These are phyloP conservation scores for Pseudochirops cupreus DNA, from an alignment of 2,797 vertebrate species.

Conservation along the genomic window DNA sequence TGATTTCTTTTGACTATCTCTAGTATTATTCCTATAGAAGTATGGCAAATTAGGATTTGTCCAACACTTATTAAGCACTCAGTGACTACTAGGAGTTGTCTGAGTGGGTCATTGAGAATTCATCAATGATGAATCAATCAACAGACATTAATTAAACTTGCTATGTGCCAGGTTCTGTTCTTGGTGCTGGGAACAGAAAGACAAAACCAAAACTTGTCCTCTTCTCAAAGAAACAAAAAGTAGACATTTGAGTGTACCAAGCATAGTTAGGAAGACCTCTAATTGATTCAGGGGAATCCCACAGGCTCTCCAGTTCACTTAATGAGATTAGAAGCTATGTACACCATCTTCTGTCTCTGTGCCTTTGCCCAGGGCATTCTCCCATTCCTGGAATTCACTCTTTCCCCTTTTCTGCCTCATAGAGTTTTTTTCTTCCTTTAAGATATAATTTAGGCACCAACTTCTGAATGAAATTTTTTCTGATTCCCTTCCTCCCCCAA, in stretches of 20 bases:
- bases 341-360: background rate
- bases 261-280: background rate
- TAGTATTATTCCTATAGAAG: background rate
- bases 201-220: background rate
- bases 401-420: background rate
- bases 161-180: background rate
- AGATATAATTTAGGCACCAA: background rate
- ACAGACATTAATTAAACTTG: background rate
- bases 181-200: background rate
- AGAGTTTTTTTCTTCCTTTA: background rate
- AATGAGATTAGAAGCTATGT: background rate
- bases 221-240: background rate
- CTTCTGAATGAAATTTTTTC: background rate
- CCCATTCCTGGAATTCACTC: background rate
- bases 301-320: background rate
- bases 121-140: background rate
- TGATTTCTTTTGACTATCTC: background rate
- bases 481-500: background rate
- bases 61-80: background rate
- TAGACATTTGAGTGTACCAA: background rate
- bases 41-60: background rate
- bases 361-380: background rate
- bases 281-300: background rate
- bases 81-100: background rate
- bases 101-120: background rate